Evolutionary conservation across 2,797 vertebrate species (phyloP).

Genomic region (Eremophila alpestris): DNA sequence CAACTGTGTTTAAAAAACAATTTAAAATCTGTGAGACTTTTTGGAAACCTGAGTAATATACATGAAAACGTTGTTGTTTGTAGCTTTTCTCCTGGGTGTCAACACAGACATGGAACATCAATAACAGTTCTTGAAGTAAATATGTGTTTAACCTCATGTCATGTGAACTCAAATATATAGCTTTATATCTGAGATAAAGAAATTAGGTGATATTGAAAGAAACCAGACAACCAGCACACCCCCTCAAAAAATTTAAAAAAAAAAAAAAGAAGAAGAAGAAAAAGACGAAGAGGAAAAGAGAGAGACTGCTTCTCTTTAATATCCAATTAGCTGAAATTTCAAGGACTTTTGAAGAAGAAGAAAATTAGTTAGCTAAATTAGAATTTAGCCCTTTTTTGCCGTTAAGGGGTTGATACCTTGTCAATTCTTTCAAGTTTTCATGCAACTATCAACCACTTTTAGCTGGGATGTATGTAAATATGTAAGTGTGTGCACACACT

Average conservation of each 20-base stretch:
- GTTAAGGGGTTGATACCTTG: not conserved
- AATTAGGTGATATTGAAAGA: not conserved
- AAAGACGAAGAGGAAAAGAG: accelerated
- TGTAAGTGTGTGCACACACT: too few species aligned
- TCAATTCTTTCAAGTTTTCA: not conserved
- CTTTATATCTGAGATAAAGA: not conserved
- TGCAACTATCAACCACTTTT: not conserved
- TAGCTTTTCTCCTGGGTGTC: not conserved
- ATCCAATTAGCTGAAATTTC: not conserved
- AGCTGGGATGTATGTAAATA: not conserved
- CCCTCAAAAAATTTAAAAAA: accelerated
- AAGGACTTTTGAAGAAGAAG: not conserved
- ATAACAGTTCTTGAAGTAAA: not conserved
- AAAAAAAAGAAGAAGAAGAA: accelerated
- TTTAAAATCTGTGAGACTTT: not conserved
- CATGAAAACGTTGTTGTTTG: not conserved
- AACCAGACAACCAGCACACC: accelerated
- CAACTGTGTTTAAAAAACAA: not conserved
- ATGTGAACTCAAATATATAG: not conserved
- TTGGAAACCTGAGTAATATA: not conserved
- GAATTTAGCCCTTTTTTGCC: not conserved
- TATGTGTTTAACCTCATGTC: not conserved
- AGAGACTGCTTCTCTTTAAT: not conserved
- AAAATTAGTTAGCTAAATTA: not conserved
- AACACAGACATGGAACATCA: not conserved